phyloP scores from a whole-genome alignment of 2,113 vertebrate species.

The Nerophis lumbriciformis region DNA sequence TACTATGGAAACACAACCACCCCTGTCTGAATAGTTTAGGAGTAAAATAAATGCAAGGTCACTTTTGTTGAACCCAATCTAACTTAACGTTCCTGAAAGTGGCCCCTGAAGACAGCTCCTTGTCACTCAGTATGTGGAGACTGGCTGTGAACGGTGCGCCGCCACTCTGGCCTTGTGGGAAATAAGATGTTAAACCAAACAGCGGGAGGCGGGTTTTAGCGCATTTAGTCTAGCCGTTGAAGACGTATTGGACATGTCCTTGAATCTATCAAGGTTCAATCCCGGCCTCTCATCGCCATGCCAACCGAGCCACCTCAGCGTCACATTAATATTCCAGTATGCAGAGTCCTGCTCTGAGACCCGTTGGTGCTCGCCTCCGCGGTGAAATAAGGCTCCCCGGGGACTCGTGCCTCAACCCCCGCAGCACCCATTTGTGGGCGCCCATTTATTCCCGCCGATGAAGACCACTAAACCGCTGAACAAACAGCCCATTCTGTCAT shows the following conservation, averaged over 20 bases:
- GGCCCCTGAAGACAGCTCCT: background rate
- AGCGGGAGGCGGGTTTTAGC: conserved; percentile 47
- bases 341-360: conserved; percentile 34
- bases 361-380: conserved; percentile 21
- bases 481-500: conserved; percentile 71
- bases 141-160: conserved; percentile 20
- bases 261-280: conserved; percentile 55
- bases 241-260: conserved; percentile 50
- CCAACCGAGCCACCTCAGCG: conserved; percentile 34
- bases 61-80: conserved; percentile 1
- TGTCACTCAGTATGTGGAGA: conserved; percentile 23
- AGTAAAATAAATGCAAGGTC: conserved; percentile 1
- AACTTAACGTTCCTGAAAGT: conserved; percentile 13
- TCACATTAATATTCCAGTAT: conserved; percentile 59
- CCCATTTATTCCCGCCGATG: conserved; percentile 72
- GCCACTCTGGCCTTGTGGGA: conserved; percentile 41
- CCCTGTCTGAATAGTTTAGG: background rate
- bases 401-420: conserved; percentile 64
- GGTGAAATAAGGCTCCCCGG: conserved; percentile 63
- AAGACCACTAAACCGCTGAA: conserved; percentile 74
- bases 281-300: conserved; percentile 21
- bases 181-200: conserved; percentile 64
- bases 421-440: conserved; percentile 57
- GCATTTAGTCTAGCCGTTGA: conserved; percentile 15
- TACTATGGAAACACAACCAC: too few relatives aligned